Percentiles rank a stretch among this genome's conserved stretches.
Conservation (phyloP, 2,797 vertebrate species). For the Neopelma chrysocephalum region DNA sequence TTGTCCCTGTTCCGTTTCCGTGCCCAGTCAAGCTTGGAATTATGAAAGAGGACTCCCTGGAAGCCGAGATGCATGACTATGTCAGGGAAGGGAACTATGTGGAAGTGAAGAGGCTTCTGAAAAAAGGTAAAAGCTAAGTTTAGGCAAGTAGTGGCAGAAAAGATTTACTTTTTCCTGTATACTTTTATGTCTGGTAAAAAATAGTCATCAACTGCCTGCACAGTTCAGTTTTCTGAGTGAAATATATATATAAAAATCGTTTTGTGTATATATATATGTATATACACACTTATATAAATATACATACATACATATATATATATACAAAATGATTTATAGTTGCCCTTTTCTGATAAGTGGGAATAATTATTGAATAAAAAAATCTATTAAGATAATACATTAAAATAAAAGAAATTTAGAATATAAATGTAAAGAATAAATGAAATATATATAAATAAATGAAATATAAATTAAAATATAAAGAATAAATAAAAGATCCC, state of each 20-base stretch:
- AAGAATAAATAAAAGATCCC: too few relatives aligned
- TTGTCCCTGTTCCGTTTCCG: slow-evolving; percentile 67
- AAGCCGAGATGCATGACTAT: slow-evolving; percentile 79
- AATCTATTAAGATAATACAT: too few relatives aligned
- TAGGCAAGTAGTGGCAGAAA: not conserved
- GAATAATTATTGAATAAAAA: not conserved
- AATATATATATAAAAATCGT: too few relatives aligned
- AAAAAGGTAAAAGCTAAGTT: slow-evolving; percentile 76
- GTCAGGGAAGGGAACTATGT: slow-evolving; percentile 75
- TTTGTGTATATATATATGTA: too few relatives aligned
- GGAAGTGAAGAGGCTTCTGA: slow-evolving; percentile 84
- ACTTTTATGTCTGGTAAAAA: not conserved
- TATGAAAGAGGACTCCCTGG: slow-evolving; percentile 74
- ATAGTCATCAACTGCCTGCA: accelerated
- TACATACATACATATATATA: too few relatives aligned
- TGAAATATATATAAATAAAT: not conserved
- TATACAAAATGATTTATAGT: accelerated
- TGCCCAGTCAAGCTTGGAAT: slow-evolving; percentile 81
- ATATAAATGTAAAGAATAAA: not conserved
- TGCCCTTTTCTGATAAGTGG: not conserved
- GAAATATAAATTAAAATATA: not conserved
- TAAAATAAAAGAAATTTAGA: not conserved
- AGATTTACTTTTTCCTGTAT: accelerated
- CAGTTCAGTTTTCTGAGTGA: not conserved
- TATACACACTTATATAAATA: too few relatives aligned